These are phyloP conservation scores for Burhinus bistriatus DNA, from an alignment of 2,113 vertebrate genomes.

Conservation along the genomic window DNA sequence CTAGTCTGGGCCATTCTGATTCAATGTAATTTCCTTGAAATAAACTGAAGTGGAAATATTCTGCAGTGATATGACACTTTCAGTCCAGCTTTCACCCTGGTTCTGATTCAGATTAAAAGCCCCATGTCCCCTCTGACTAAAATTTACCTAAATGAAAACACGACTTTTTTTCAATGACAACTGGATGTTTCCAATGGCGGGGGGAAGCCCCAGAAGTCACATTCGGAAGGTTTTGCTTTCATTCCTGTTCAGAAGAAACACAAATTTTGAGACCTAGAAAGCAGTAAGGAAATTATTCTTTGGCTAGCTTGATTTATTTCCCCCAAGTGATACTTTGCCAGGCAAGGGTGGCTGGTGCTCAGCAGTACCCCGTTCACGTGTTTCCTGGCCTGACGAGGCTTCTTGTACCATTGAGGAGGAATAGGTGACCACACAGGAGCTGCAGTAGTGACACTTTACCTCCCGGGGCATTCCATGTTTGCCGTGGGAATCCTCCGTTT, in stretches of 20 bases:
- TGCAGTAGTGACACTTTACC: neutral
- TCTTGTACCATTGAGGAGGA: neutral
- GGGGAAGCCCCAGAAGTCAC: neutral
- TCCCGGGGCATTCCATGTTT: rapidly evolving
- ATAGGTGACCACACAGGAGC: neutral
- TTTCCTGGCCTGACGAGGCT: neutral
- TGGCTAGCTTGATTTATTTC: neutral
- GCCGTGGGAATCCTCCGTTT: neutral
- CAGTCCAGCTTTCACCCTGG: neutral
- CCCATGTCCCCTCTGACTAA: neutral
- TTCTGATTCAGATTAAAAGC: neutral
- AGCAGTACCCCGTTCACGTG: neutral
- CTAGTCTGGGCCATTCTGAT: neutral
- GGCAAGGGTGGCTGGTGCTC: neutral
- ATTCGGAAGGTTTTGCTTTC: neutral
- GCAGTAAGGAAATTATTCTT: neutral
- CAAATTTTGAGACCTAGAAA: neutral
- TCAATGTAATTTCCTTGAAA: neutral
- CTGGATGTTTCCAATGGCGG: neutral
- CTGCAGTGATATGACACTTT: neutral
- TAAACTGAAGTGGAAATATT: neutral
- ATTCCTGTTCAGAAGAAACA: neutral
- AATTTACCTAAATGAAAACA: neutral
- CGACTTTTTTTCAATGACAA: neutral
- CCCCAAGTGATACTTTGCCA: neutral